Evolutionary conservation across 2,888 invertebrate species (phyloP).

Genomic region (Plusia festucae): DNA sequence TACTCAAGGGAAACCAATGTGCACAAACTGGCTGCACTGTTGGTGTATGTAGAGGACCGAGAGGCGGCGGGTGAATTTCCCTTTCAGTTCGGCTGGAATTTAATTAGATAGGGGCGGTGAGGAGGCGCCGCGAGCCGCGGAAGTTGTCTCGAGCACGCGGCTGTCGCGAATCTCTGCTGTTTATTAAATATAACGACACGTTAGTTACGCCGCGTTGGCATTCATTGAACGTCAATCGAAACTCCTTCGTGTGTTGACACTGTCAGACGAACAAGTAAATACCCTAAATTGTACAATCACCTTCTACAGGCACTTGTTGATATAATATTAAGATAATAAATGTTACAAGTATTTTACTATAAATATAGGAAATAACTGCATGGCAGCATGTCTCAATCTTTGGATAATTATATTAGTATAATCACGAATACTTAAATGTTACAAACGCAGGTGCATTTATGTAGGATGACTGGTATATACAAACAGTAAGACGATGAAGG

Average conservation of each 20-base stretch:
- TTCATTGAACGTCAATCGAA: not conserved
- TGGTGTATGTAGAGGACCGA: not conserved
- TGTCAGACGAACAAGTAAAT: not conserved
- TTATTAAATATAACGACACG: conserved; percentile 15
- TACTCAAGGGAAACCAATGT: too few species aligned
- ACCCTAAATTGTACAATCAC: too few species aligned
- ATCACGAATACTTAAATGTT: too few species aligned
- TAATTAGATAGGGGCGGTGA: conserved; percentile 28
- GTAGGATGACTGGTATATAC: too few species aligned
- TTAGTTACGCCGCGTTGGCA: not conserved
- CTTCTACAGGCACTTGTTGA: not conserved
- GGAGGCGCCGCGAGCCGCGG: conserved; percentile 12
- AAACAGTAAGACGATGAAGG: too few species aligned
- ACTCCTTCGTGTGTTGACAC: not conserved
- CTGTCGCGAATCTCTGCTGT: conserved; percentile 22
- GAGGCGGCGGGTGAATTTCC: not conserved
- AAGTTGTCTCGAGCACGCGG: conserved; percentile 19
- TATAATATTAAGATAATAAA: too few species aligned
- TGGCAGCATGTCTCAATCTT: too few species aligned
- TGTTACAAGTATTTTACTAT: too few species aligned
- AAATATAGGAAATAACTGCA: too few species aligned
- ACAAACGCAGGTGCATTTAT: too few species aligned
- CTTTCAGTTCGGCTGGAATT: conserved; percentile 18
- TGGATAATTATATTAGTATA: too few species aligned
- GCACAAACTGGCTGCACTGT: too few species aligned